Base-by-base conservation (phyloP, 2,113 vertebrate genomes). In the Poeciliopsis occidentalis region DNA sequence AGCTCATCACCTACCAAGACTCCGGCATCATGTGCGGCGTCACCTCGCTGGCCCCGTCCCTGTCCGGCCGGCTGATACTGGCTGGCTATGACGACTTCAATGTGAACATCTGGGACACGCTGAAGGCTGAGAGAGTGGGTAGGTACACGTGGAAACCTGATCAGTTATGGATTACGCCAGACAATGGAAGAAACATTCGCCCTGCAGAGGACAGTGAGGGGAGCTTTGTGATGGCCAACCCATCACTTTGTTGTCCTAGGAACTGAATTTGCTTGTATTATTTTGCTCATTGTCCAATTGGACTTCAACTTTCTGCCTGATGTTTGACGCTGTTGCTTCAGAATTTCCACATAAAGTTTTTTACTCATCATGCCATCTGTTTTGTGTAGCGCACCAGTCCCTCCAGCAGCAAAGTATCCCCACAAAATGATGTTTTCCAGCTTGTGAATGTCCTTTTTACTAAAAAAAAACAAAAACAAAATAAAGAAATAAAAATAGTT, bases 81-180 rank as follows among this genome's bases (percentile, higher is more conserved):
- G 97, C 97, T 0, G 98, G 98, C 0, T 98, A 99, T 0, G 98
- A 99, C 0, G 98, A 99, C 91, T 99, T 99, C 88, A 99, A 97
- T 82, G 98, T 98, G 93, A 99, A 99, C 81, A 95, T 99, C 92
- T 99, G 98, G 98, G 98, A 99, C 87, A 76, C 93, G 1, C 90
- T 97, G 30, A 97, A 97, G 86, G 73, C 91, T 0, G 96, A 97
- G 89, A 93, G 96, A 82, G 96, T 96, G 32, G 96, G 96, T 97
- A 85, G 94, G 96, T 92, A 69, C 17, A 39, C 1, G 7, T 8
- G 31, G 34, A 62, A 71, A 63, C 27, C 41, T 15, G 27, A n/a
- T 17, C 19, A 63, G 32, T 31, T 31, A 57, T n/a, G 22, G 22
- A 57, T 24, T 8, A 7, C 22, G 2, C 51, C 24, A 8, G 44